Base-by-base conservation (phyloP, 2,888 invertebrate species). In the Erebia palarica region DNA sequence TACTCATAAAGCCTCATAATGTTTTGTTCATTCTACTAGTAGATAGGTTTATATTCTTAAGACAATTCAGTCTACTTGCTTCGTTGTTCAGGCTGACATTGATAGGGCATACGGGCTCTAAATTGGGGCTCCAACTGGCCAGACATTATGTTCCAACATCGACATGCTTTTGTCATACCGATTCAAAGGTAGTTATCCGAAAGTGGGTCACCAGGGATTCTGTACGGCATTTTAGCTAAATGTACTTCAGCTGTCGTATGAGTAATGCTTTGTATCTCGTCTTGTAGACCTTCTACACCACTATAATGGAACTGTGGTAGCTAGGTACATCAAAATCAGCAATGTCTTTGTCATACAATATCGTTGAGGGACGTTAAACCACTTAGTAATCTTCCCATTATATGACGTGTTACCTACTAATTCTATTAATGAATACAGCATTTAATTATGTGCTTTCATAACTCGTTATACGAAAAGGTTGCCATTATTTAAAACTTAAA, bases 141-240 rank as follows among this genome's bases (percentile, higher is more conserved):
- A 81, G 84, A 87, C 86, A 89, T 90, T 86, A 88, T 88, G 90
- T 87, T 87, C 88, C 85, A 85, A 87, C 85, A 85, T 85, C 83
- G 87, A 90, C 86, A 84, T 86, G 89, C 89, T 89, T 90, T 91
- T 91, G 89, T 90, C 86, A 85, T 82, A 76, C 80, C 83, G 77
- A 88, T 89, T 89, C 87, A 89, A 89, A 90, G 88, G 89, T 88
- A 86, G 85, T 86, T 88, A 83, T 80, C 82, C 80, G 80, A 86
- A 92, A 90, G 83, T 91, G 85, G 92, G 91, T 89, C 91, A 90
- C 80, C 81, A 73, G 79, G 83, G 86, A 89, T 87, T 87, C 83
- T 82, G 85, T 84, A 82, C 81, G 79, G 80, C 79, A 79, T 84
- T 84, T 86, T 84, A 81, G 78, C 80, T 83, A 68, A 65, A 73